These are phyloP conservation scores for Cryptomyrus ogoouensis DNA, from an alignment of 2,113 vertebrate genomes.

Conservation along the genomic window DNA sequence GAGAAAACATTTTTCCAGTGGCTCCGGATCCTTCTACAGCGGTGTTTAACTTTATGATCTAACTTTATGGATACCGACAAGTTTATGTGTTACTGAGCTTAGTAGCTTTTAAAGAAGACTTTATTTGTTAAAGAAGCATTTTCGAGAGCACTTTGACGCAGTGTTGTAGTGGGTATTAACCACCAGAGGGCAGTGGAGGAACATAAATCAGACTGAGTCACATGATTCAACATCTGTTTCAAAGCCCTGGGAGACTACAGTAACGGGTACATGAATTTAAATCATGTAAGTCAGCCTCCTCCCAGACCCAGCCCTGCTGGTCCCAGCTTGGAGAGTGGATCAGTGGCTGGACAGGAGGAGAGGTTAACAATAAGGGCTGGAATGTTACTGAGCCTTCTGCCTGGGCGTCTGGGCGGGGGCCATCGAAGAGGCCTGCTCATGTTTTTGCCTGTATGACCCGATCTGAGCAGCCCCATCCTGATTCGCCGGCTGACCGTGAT, in stretches of 20 bases:
- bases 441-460: background rate
- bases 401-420: background rate
- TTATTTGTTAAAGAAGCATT: background rate
- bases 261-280: conserved; percentile 35
- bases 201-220: conserved; percentile 42
- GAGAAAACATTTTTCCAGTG: background rate
- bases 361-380: conserved; percentile 4
- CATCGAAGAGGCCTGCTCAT: background rate
- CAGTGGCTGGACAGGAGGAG: background rate
- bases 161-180: background rate
- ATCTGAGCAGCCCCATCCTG: background rate
- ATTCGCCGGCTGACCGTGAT: background rate
- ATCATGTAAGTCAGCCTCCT: conserved; percentile 33
- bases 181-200: conserved; percentile 55
- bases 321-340: background rate
- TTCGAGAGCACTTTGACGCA: background rate
- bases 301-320: background rate
- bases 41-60: background rate
- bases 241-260: conserved; percentile 40
- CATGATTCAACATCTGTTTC: conserved; percentile 53
- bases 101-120: background rate
- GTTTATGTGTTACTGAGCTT: background rate
- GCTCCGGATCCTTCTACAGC: background rate
- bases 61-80: background rate
- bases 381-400: background rate